Evolutionary conservation across 2,113 vertebrate genomes (phyloP).

Genomic region (Butorides virescens): DNA sequence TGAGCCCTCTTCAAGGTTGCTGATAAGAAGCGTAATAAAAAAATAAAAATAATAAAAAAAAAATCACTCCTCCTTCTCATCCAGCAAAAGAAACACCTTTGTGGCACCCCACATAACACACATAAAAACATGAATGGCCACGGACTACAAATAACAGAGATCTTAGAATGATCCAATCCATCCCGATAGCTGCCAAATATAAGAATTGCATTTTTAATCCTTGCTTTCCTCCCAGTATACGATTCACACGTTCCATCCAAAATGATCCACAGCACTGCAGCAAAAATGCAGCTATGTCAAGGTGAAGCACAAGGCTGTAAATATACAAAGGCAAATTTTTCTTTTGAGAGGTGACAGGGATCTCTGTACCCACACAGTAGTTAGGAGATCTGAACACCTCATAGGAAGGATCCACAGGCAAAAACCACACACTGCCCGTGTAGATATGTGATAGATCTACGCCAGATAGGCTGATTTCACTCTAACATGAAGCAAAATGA

Average conservation of each 20-base stretch:
- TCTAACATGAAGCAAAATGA: neutral
- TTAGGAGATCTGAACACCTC: neutral
- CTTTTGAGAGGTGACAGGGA: neutral
- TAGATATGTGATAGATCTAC: neutral
- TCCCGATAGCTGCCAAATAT: neutral
- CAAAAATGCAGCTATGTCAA: neutral
- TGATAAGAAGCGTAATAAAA: neutral
- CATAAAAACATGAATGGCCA: neutral
- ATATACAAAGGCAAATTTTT: neutral
- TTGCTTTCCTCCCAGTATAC: neutral
- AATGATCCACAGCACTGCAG: neutral
- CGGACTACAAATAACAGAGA: neutral
- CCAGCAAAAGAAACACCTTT: neutral
- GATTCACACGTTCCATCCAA: neutral
- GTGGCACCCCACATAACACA: neutral
- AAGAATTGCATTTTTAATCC: neutral
- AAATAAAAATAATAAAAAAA: neutral
- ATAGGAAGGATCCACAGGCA: neutral
- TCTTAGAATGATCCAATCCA: neutral
- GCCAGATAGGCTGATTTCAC: neutral
- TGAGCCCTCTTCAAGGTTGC: neutral
- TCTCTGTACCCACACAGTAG: neutral
- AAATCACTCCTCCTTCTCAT: neutral
- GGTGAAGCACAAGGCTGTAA: neutral
- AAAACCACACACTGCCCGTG: accelerated